Base-by-base conservation (phyloP, 2,888 invertebrate species). In the Leucozona laternaria region DNA sequence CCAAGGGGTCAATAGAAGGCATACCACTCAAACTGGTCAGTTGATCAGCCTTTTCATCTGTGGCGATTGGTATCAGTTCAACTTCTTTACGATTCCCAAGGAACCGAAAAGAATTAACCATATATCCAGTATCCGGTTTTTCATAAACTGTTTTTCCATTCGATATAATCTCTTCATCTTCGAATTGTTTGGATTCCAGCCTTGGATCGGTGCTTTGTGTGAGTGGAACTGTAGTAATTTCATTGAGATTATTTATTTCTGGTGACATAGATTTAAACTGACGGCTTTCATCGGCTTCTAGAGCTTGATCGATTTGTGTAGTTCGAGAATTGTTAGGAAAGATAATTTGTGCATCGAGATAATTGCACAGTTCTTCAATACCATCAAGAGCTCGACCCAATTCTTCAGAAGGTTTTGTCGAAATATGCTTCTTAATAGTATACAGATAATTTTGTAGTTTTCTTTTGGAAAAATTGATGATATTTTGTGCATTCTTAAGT, bases 111-210 rank as follows among this genome's bases (percentile, higher is more conserved):
- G 91, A 90, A 66, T 89, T 91, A 43, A 89, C 88, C 90, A 90
- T 91, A 70, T 90, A 91, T 15, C 91, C 90, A 86, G 90, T 91
- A 45, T 92, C 93, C 0, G 93, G 93, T 80, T 91, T 88, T 88
- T 92, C 92, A 73, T 92, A 92, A n/a, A 82, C 80, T 31, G 89
- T 88, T 37, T 88, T 82, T 17, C 62, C 77, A 58, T 76, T 76
- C 34, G 48, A n/a, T 10, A 48, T 13, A 43, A 58, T 48, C 28
- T 50, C 58, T 31, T 98, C 94, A 98, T 98, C 93, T 98, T 98
- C 97, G 98, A 97, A 93, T 98, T 98, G 91, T 98, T 98, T 94
- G 13, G 40, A 15, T 31, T 43, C 34, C 2, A 40, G 8, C 13
- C 17, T 50, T 13, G n/a, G 15, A 22, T 22, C 6, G 13, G 40